A percentile compares a stretch with the other conserved stretches of the same genome.
phyloP scores from a whole-genome alignment of 1,140 invertebrate genomes.

The Batillaria attramentaria region DNA sequence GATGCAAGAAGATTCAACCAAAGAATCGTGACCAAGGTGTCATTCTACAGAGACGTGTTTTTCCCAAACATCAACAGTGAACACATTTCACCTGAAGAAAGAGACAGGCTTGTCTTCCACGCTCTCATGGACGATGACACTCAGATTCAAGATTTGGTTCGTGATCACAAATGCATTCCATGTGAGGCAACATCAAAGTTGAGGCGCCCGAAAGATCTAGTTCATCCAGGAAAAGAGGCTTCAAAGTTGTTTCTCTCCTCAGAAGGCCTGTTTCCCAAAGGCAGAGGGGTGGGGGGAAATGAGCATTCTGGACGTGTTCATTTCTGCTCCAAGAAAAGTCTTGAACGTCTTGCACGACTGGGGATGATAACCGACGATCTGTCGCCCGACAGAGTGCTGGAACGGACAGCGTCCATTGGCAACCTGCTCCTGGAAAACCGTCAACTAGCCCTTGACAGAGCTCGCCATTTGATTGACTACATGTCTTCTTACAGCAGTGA shows the following conservation, averaged over 20 bases:
- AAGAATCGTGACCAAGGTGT: background rate
- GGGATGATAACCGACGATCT: conserved; percentile 40
- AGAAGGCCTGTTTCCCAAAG: conserved; percentile 29
- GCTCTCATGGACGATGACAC: background rate
- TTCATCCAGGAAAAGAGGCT: conserved; percentile 14
- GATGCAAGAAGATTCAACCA: background rate
- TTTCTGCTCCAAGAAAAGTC: background rate
- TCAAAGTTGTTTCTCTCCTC: conserved; percentile 12
- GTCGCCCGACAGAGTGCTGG: conserved; percentile 29
- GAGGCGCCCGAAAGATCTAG: background rate
- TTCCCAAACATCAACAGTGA: conserved; percentile 21
- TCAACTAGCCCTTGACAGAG: conserved; percentile 24
- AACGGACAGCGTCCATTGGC: conserved; percentile 22
- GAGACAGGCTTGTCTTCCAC: conserved; percentile 9
- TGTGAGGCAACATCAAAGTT: background rate
- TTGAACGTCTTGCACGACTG: conserved; percentile 27
- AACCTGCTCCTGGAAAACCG: too few species aligned
- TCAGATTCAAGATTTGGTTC: background rate
- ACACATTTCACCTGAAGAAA: conserved; percentile 1
- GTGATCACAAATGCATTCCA: conserved; percentile 5
- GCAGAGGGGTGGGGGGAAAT: background rate
- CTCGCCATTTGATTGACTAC: conserved; percentile 26
- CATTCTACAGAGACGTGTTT: conserved; percentile 11
- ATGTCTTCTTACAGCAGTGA: background rate
- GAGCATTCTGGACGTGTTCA: background rate